Evolutionary conservation across 2,888 invertebrate genomes (phyloP), one percentile per base, ranked within the genome.

Genomic region (Buathra laborator): DNA sequence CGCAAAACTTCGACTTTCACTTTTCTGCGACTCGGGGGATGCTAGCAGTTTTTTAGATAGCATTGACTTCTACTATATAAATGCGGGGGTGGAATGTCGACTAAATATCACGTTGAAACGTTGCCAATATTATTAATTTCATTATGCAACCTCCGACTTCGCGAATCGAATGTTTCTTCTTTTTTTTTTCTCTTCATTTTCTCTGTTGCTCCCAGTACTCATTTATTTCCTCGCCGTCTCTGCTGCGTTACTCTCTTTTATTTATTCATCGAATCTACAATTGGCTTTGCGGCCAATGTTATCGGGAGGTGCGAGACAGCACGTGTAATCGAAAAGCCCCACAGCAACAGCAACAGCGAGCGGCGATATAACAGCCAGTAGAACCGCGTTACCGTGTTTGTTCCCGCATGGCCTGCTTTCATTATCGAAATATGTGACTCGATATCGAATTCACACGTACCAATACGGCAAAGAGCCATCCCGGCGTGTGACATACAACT

Each of bases 231-330:
- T 37, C n/a, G 46, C n/a, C 24, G 48, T 53, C 24, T 53, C 14
- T 16, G 43, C 16, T 37, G 29, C 12, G 37, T 46, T 59, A 48
- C 7, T 16, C 29, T 48, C 46, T 75, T 78, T 74, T 71, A 85
- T 85, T 82, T 82, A 82, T 85, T 85, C 82, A 85, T 80, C 67
- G 85, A 82, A 85, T 79, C 37, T 79, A 62, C 75, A 85, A 82
- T 85, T 85, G 79, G 79, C 53, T 80, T 80, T 76, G 75, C 24
- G 75, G 75, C 53, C 64, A 71, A 70, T 75, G 46, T 76, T 80
- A 85, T 67, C 66, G 82, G 70, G 75, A 79, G 75, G 70, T 56
- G 48, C 32, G 44, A 48, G 37, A 66, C 72, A 10, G 24, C 48
- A 43, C 71, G 64, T 72, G 71, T 79, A 74, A 85, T 85, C 82